Conservation (phyloP, 2,888 invertebrate genomes). For the Coleophora flavipennella region DNA sequence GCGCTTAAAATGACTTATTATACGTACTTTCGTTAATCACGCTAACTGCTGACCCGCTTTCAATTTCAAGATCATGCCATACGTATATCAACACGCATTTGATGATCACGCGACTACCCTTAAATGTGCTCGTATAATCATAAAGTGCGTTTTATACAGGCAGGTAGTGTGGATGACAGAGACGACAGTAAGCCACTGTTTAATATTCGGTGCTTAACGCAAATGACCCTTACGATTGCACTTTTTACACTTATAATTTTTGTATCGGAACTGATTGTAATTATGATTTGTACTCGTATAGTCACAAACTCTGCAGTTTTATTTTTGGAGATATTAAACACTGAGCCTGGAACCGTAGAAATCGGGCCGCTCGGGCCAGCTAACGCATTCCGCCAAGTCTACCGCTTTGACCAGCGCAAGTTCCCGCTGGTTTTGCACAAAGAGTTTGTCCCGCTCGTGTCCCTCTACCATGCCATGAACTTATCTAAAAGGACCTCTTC, state of each 20-base stretch:
- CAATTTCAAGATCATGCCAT: too few relatives aligned
- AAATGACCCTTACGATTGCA: slow-evolving; percentile 13
- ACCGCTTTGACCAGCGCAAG: slow-evolving; percentile 1
- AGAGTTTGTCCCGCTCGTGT: slow-evolving; percentile 6
- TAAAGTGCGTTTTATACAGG: too few relatives aligned
- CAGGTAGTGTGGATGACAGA: too few relatives aligned
- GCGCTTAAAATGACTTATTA: too few relatives aligned
- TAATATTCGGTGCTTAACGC: slow-evolving; percentile 10
- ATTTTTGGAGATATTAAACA: slow-evolving; percentile 20
- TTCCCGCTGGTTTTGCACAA: slow-evolving; percentile 1
- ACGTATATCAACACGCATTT: too few relatives aligned
- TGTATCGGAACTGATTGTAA: slow-evolving; percentile 9
- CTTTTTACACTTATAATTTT: slow-evolving; percentile 13
- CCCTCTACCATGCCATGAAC: slow-evolving; percentile 8
- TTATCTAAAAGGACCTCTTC: slow-evolving; percentile 6
- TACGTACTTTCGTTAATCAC: too few relatives aligned
- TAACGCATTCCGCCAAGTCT: not conserved
- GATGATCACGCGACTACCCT: too few relatives aligned
- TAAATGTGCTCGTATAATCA: too few relatives aligned
- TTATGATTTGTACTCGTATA: slow-evolving; percentile 5
- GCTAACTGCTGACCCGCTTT: too few relatives aligned
- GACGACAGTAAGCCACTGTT: too few relatives aligned
- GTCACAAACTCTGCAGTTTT: slow-evolving; percentile 15
- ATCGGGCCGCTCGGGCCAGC: not conserved
- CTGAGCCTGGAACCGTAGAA: slow-evolving; percentile 36